These are phyloP conservation scores for Isaurus tuberculatus DNA, from an alignment of 92 coral and sea anemone species.

Conservation along the genomic window DNA sequence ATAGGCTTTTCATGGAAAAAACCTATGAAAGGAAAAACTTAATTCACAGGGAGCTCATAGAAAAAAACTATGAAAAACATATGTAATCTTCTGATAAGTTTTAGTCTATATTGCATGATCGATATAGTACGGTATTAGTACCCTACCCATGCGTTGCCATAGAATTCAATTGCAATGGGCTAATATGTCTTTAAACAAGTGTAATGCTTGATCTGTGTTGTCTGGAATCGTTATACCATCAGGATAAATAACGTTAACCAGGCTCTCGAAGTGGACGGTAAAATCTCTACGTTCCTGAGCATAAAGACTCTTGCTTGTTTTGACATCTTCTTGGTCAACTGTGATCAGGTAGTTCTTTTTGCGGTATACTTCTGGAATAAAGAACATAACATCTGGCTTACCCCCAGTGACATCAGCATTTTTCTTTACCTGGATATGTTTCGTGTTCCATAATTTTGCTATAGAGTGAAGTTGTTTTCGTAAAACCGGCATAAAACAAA, in stretches of 20 bases:
- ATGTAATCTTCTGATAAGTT: no score
- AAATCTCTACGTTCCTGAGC: slow-evolving; percentile 29
- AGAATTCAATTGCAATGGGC: no score
- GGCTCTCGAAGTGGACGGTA: slow-evolving; percentile 15
- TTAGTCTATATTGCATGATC: no score
- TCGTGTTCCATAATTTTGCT: slow-evolving; percentile 49
- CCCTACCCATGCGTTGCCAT: no score
- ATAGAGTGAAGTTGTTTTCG: slow-evolving; percentile 30
- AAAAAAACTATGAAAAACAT: no score
- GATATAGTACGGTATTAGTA: no score
- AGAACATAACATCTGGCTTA: slow-evolving; percentile 45
- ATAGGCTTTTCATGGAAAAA: no score
- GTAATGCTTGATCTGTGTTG: no score
- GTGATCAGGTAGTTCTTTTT: background rate
- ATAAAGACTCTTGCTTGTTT: background rate
- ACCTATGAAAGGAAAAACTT: no score
- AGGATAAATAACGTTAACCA: slow-evolving; percentile 20
- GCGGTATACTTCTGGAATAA: slow-evolving; percentile 10
- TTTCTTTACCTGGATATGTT: slow-evolving; percentile 9
- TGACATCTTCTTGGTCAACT: slow-evolving; percentile 23
- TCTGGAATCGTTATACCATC: slow-evolving; percentile 3
- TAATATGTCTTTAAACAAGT: no score
- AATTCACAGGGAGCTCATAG: no score
- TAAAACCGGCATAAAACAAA: background rate
- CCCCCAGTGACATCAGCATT: slow-evolving; percentile 42